Evolutionary conservation across 2,888 invertebrate genomes (phyloP).

Genomic region (Heteropelma amictum): DNA sequence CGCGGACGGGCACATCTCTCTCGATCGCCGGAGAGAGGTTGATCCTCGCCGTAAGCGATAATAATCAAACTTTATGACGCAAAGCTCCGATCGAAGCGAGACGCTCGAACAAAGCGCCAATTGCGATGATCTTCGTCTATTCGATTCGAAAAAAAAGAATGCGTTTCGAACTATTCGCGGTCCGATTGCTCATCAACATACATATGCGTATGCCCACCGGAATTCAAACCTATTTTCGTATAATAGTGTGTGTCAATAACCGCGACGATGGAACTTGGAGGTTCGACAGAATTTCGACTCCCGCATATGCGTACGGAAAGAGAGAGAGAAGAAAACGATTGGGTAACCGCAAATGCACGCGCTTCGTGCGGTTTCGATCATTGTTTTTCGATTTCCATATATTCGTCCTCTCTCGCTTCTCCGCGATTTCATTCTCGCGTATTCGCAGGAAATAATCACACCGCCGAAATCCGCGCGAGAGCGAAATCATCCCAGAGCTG

Average conservation of each 20-base stretch:
- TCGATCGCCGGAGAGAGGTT: slow-evolving; percentile 11
- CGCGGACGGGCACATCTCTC: slow-evolving; percentile 5
- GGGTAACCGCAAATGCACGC: not conserved
- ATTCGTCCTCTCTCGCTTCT: not conserved
- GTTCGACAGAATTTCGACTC: too few relatives aligned
- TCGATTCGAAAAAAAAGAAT: too few relatives aligned
- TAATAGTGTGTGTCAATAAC: too few relatives aligned
- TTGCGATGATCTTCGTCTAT: too few relatives aligned
- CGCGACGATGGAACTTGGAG: too few relatives aligned
- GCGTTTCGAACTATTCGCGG: too few relatives aligned
- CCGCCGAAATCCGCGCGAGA: slow-evolving; percentile 32
- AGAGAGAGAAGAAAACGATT: not conserved
- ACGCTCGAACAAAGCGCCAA: too few relatives aligned
- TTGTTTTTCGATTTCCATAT: slow-evolving; percentile 44
- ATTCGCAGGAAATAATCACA: slow-evolving; percentile 50
- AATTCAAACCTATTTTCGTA: too few relatives aligned
- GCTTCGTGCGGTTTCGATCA: slow-evolving; percentile 22
- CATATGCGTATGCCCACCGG: too few relatives aligned
- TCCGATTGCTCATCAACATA: too few relatives aligned
- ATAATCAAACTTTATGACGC: not conserved
- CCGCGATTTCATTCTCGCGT: slow-evolving; percentile 32
- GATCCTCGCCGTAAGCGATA: slow-evolving; percentile 13
- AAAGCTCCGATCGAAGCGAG: too few relatives aligned
- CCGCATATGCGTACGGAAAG: too few relatives aligned
- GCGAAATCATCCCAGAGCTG: slow-evolving; percentile 39